phyloP scores from a whole-genome alignment of 30 jellyfish, hydroid and myxozoan species.

The Aurelia aurita region DNA sequence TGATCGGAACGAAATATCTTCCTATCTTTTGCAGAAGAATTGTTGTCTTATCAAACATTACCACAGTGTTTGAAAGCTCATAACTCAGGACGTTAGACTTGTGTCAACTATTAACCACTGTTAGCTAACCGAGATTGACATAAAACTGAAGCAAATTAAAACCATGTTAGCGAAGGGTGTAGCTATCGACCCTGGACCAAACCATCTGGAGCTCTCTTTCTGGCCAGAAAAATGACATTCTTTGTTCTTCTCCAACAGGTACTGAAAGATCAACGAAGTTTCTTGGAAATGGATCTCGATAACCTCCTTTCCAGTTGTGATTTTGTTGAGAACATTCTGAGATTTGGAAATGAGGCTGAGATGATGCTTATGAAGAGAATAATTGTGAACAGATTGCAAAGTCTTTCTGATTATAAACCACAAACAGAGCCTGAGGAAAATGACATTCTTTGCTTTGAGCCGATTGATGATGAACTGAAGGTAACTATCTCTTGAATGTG shows the following conservation, averaged over 20 bases:
- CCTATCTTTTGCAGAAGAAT: too few relatives aligned
- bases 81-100: too few relatives aligned
- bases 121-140: too few relatives aligned
- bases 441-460: conserved; percentile 75
- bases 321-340: conserved; percentile 90
- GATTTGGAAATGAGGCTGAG: conserved; percentile 99
- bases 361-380: conserved; percentile 84
- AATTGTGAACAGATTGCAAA: conserved; percentile 80
- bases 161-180: too few relatives aligned
- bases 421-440: conserved; percentile 97
- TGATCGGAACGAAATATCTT: too few relatives aligned
- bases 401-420: conserved; percentile 74
- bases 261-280: conserved; percentile 77
- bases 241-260: conserved; percentile 41
- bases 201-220: too few relatives aligned
- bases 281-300: conserved; percentile 86
- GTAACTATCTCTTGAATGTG: not conserved
- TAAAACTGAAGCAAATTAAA: too few relatives aligned
- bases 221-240: not conserved
- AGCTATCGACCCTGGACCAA: too few relatives aligned
- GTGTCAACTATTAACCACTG: too few relatives aligned
- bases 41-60: too few relatives aligned
- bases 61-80: too few relatives aligned
- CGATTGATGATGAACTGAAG: conserved; percentile 68
- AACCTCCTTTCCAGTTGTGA: conserved; percentile 89